Evolutionary conservation across 2,888 invertebrate genomes (phyloP), one percentile per base, ranked within the genome.

Genomic region (Teleogryllus oceanicus): DNA sequence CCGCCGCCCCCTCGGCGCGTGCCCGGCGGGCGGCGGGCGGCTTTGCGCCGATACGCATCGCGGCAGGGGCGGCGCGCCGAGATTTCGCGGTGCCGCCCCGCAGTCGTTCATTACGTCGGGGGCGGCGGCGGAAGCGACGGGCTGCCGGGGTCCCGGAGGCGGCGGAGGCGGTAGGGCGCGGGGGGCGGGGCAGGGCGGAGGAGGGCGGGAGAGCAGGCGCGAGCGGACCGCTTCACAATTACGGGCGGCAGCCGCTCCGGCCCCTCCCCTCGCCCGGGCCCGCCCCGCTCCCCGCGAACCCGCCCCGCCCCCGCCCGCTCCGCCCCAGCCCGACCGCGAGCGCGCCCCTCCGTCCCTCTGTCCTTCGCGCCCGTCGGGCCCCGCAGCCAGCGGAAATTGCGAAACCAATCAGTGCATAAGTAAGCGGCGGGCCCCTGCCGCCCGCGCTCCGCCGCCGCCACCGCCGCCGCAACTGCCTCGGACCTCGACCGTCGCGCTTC

Each of bases 371-470:
- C 37, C 37, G 37, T 37, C 37, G 37, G 37, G 37, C 37, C n/a
- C 62, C 16, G 62, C 62, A 13, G 62, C n/a, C 62, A 62, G n/a
- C 62, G 62, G 62, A 62, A 62, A 62, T 62, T 62, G 62, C 62
- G 62, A 62, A 62, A 62, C 62, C 62, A 62, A 62, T 62, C 62
- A 62, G 62, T 62, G 62, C 62, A 62, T 62, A 62, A 62, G 62
- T 62, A 62, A 62, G 62, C 62, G 62, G 62, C 4, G 62, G 16
- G 62, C 62, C 16, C 16, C 62, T 16, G n/a, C 16, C 62, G 62
- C 62, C 62, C 62, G 16, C 62, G 13, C 62, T 12, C 62, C 62
- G 16, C 62, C 62, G 16, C 62, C 62, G 62, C 62, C n/a, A 62
- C 62, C 62, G n/a, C 62, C n/a, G 62, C 37, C 62, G 62, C 62